A percentile compares a stretch with the other conserved stretches of the same genome.
Evolutionary conservation across 2,888 invertebrate genomes (phyloP).

Genomic region (Antheraea yamamai): DNA sequence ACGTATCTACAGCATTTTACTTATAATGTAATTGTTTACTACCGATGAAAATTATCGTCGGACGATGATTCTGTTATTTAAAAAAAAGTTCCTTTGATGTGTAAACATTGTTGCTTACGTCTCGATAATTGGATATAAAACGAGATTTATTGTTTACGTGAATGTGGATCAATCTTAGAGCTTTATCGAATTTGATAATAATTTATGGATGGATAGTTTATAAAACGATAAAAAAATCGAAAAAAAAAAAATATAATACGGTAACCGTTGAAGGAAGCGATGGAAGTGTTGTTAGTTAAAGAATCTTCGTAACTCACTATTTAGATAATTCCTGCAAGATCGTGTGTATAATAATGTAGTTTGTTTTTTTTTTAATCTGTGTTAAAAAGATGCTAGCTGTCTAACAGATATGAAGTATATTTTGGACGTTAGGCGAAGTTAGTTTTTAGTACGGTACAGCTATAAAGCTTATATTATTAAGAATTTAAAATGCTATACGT

Average conservation of each 20-base stretch:
- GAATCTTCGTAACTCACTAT: conserved; percentile 61
- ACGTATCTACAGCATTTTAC: too few species aligned
- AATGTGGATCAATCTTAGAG: conserved; percentile 81
- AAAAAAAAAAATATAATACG: conserved; percentile 33
- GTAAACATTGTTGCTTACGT: conserved; percentile 37
- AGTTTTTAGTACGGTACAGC: conserved; percentile 59
- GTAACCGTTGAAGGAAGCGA: conserved; percentile 40
- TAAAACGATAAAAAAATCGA: conserved; percentile 36
- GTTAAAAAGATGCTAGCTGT: conserved; percentile 69
- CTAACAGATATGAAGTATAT: conserved; percentile 43
- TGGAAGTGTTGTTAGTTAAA: conserved; percentile 48
- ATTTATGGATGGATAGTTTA: conserved; percentile 77
- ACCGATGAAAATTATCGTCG: not conserved
- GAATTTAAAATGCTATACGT: conserved; percentile 62
- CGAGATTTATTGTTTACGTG: conserved; percentile 61
- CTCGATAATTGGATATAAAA: conserved; percentile 33
- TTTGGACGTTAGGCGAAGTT: conserved; percentile 59
- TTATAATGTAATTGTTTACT: conserved; percentile 21
- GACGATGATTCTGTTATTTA: conserved; percentile 13
- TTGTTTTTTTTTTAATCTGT: conserved; percentile 53
- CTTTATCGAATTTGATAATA: conserved; percentile 83
- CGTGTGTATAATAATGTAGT: conserved; percentile 57
- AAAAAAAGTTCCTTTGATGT: conserved; percentile 26
- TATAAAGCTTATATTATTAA: conserved; percentile 70
- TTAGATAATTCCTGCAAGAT: conserved; percentile 67